A percentile compares a stretch with the other conserved stretches of the same genome.
Evolutionary conservation across 2,797 vertebrate species (phyloP).

Genomic region (Pseudomugil tenellus): DNA sequence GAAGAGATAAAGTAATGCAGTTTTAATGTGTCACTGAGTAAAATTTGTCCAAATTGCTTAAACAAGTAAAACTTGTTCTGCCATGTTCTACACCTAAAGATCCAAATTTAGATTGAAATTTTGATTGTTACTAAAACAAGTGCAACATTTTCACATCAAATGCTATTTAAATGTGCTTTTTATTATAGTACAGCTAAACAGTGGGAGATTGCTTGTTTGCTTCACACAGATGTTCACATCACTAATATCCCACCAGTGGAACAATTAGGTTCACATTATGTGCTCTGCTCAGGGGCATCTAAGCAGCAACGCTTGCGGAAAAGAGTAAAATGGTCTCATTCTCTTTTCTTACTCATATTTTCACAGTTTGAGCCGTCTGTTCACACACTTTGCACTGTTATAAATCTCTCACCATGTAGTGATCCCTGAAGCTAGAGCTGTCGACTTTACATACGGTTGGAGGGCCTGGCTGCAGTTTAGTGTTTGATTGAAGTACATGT

Average conservation of each 20-base stretch:
- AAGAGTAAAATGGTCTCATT: conserved; percentile 36
- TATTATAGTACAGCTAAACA: conserved; percentile 16
- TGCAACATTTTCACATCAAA: conserved; percentile 24
- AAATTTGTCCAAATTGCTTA: neutral
- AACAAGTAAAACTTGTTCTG: neutral
- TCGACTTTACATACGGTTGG: conserved; percentile 14
- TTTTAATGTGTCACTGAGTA: conserved; percentile 13
- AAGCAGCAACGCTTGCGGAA: conserved; percentile 29
- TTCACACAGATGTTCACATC: conserved; percentile 37
- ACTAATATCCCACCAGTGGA: conserved; percentile 36
- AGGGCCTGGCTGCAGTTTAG: conserved; percentile 19
- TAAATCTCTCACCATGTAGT: conserved; percentile 28
- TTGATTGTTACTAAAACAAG: neutral
- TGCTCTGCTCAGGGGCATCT: conserved; percentile 33
- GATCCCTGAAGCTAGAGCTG: conserved; percentile 19
- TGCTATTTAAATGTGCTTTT: conserved; percentile 28
- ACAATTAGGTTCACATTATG: conserved; percentile 46
- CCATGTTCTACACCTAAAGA: neutral
- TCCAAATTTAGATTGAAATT: conserved; percentile 1
- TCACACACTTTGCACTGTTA: conserved; percentile 21
- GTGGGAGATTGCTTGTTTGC: conserved; percentile 15
- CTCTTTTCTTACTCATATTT: conserved; percentile 41
- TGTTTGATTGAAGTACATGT: conserved; percentile 30
- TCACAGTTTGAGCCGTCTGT: conserved; percentile 27
- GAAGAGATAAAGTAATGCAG: conserved; percentile 10